Conservation (phyloP, 2,888 invertebrate genomes). For the Itoplectis maculator region DNA sequence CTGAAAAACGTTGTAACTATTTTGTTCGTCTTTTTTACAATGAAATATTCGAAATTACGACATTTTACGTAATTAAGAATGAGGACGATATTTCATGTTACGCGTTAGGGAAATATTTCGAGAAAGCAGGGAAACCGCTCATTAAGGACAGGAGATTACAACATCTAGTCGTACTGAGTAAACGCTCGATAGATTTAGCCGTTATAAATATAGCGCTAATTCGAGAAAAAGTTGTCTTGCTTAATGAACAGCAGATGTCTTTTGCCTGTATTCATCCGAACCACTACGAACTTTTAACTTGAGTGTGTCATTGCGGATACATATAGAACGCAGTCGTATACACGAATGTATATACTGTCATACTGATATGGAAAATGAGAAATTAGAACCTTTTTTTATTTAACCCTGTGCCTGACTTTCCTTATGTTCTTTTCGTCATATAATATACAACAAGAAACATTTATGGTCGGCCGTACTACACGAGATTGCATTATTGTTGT, state of each 20-base stretch:
- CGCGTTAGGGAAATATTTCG: conserved; percentile 30
- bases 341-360: no score
- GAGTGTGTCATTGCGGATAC: no score
- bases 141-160: conserved; percentile 34
- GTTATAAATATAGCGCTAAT: conserved; percentile 20
- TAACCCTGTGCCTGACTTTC: no score
- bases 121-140: conserved; percentile 13
- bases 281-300: conserved; percentile 35
- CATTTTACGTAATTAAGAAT: conserved; percentile 25
- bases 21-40: conserved; percentile 25
- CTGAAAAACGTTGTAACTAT: conserved; percentile 44
- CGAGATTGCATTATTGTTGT: no score
- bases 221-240: conserved; percentile 36
- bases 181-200: conserved; percentile 13
- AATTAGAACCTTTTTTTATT: no score
- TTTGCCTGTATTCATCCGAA: conserved; percentile 40
- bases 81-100: conserved; percentile 10
- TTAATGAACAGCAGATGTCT: conserved; percentile 20
- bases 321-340: no score
- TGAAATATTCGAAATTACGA: conserved; percentile 35
- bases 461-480: no score
- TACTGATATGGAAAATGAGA: no score
- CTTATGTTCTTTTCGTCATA: no score
- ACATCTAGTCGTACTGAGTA: conserved; percentile 19
- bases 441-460: no score